Percentiles rank a stretch among this genome's conserved stretches.
These are phyloP conservation scores for Eristalinus aeneus DNA, from an alignment of 2,888 invertebrate genomes.

Conservation along the genomic window DNA sequence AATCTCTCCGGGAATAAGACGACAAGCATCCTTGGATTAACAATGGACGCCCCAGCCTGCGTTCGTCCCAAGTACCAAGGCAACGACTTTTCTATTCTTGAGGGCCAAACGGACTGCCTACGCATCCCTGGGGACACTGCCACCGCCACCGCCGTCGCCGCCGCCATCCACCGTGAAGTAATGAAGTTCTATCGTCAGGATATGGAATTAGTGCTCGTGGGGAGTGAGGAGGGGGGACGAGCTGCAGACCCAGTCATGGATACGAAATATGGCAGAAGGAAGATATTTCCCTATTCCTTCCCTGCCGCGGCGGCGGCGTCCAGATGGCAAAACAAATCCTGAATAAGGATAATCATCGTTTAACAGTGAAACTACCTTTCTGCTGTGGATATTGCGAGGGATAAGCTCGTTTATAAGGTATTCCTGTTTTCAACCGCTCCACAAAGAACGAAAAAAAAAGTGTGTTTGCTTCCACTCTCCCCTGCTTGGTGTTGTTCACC, in stretches of 20 bases:
- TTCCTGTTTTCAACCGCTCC: background rate
- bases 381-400: slow-evolving; percentile 16
- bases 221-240: background rate
- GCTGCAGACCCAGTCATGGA: background rate
- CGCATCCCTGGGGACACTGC: background rate
- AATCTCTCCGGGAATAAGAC: background rate
- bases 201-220: background rate
- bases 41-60: background rate
- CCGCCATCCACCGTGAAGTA: background rate
- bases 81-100: background rate
- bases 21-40: background rate
- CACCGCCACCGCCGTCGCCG: background rate
- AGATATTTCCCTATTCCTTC: background rate
- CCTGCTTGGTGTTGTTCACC: background rate
- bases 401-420: background rate
- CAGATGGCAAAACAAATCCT: slow-evolving; percentile 14
- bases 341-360: slow-evolving; percentile 48
- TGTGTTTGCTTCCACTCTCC: background rate
- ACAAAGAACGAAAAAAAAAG: background rate
- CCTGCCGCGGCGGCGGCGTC: background rate
- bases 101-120: background rate
- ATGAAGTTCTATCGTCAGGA: background rate
- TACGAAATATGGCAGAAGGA: background rate
- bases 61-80: background rate
- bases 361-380: slow-evolving; percentile 33